Conservation (phyloP, 2,888 invertebrate genomes). For the Trachelus troglodyta region DNA sequence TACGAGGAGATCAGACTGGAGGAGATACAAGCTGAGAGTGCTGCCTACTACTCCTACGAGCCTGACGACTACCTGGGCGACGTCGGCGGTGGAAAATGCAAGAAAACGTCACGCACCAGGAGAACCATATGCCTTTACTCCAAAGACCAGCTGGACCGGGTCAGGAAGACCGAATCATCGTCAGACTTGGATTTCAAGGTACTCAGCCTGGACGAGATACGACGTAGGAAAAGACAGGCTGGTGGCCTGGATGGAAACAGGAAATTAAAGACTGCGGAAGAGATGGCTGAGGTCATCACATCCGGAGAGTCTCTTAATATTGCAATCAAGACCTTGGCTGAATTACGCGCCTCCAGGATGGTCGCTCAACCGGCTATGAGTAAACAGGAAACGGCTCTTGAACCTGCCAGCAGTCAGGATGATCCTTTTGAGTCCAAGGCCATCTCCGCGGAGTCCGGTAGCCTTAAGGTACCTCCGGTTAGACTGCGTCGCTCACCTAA, state of each 20-base stretch:
- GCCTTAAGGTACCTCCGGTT: conserved; percentile 39
- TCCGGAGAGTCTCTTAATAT: conserved; percentile 31
- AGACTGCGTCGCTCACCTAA: conserved; percentile 41
- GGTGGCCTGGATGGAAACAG: not conserved
- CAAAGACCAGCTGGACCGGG: conserved; percentile 1
- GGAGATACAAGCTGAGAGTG: conserved; percentile 78
- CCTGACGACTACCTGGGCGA: conserved; percentile 47
- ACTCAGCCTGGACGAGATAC: conserved; percentile 69
- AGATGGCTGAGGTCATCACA: conserved; percentile 5
- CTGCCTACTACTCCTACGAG: conserved; percentile 78
- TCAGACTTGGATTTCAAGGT: conserved; percentile 65
- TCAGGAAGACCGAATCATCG: conserved; percentile 1
- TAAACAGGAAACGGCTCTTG: conserved; percentile 11
- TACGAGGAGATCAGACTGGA: conserved; percentile 78
- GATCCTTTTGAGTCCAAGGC: not conserved
- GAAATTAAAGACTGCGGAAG: conserved; percentile 18
- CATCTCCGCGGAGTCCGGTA: not conserved
- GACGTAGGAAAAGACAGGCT: conserved; percentile 38
- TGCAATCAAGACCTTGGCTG: conserved; percentile 63
- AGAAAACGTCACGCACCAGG: conserved; percentile 9
- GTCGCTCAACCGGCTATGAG: conserved; percentile 3
- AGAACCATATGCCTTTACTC: conserved; percentile 12
- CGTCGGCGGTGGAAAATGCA: conserved; percentile 9
- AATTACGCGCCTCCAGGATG: conserved; percentile 55
- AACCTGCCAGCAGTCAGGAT: conserved; percentile 7